Conservation (phyloP, 1,140 invertebrate species). For the Rhopalosiphum maidis region DNA sequence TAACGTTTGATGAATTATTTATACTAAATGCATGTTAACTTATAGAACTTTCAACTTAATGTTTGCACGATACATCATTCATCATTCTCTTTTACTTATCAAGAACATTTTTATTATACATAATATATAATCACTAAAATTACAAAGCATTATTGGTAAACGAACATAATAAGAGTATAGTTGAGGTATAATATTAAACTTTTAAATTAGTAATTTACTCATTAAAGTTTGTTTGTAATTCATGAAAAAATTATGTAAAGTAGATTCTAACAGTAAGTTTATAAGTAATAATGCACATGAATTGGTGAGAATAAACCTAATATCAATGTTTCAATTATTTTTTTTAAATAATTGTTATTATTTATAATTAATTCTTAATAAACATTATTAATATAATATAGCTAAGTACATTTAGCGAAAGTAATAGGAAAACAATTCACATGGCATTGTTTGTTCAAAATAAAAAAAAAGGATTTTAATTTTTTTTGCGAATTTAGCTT, state of each 20-base stretch:
- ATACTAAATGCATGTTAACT: not conserved
- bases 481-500: no score
- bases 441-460: no score
- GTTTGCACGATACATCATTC: not conserved
- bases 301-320: not conserved
- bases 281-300: not conserved
- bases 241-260: no score
- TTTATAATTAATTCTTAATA: not conserved
- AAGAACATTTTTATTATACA: not conserved
- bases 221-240: not conserved
- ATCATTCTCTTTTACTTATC: slow-evolving; percentile 16
- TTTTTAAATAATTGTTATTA: not conserved
- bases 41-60: not conserved
- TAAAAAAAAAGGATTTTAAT: no score
- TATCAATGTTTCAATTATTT: not conserved
- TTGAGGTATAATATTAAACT: not conserved
- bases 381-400: not conserved
- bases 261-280: not conserved
- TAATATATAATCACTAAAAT: not conserved
- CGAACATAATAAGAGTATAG: not conserved
- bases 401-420: not conserved
- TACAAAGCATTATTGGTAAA: not conserved
- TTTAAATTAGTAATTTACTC: slow-evolving; percentile 21
- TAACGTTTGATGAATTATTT: not conserved
- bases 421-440: no score